phyloP scores from a whole-genome alignment of 2,888 invertebrate species.

The Campoletis raptor region DNA sequence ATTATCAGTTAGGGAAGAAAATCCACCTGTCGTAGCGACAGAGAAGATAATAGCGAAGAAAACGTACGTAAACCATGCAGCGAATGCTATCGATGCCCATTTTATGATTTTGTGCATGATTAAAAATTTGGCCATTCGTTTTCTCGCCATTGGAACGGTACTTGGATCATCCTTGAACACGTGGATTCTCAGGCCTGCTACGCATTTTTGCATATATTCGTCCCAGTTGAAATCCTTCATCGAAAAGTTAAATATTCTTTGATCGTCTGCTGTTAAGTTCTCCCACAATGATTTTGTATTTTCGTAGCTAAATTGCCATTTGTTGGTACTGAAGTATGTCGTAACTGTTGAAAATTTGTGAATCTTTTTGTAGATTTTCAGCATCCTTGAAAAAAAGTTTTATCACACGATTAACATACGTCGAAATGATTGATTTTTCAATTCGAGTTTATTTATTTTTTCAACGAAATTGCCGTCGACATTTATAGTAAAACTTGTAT shows the following conservation, averaged over 20 bases:
- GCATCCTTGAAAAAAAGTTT: conserved; percentile 80
- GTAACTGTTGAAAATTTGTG: conserved; percentile 85
- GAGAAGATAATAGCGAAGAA: conserved; percentile 55
- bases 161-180: conserved; percentile 85
- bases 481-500: background rate
- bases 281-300: conserved; percentile 84
- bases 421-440: background rate
- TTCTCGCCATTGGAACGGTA: conserved; percentile 76
- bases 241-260: conserved; percentile 85
- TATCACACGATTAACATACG: background rate
- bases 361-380: conserved; percentile 85
- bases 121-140: conserved; percentile 77
- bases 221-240: conserved; percentile 85
- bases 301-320: conserved; percentile 76
- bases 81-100: conserved; percentile 66
- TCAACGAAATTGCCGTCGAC: background rate
- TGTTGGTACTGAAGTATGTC: conserved; percentile 85
- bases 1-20: conserved; percentile 64
- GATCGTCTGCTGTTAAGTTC: conserved; percentile 83
- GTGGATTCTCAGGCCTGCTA: conserved; percentile 85
- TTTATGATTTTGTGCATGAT: conserved; percentile 74
- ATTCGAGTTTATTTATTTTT: background rate
- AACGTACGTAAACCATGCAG: conserved; percentile 63
- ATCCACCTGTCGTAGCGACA: conserved; percentile 63
- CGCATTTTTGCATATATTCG: conserved; percentile 85